These are phyloP conservation scores for Neoseiulus cucumeris DNA, from an alignment of 1,140 invertebrate species.

Conservation along the genomic window DNA sequence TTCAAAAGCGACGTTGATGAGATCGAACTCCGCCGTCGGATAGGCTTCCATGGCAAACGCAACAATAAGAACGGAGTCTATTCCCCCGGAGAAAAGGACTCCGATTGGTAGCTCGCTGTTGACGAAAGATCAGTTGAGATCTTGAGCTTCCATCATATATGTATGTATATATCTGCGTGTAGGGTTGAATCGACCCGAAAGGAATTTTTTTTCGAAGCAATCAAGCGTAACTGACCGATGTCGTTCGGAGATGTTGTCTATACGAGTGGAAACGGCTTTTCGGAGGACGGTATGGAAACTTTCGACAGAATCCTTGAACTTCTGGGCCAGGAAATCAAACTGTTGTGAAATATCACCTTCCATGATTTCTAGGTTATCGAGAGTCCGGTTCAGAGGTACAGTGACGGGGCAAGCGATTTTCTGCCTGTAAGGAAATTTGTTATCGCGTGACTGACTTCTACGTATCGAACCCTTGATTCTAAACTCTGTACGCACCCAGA, in stretches of 20 bases:
- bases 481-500: too few relatives aligned
- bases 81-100: constrained; percentile 79
- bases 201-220: too few relatives aligned
- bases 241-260: constrained; percentile 16
- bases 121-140: not conserved
- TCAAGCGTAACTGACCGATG: not conserved
- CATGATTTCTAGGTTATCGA: constrained; percentile 17
- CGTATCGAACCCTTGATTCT: too few relatives aligned
- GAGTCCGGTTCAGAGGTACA: not conserved
- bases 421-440: not conserved
- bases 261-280: constrained; percentile 10
- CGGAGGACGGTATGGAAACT: constrained; percentile 37
- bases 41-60: constrained; percentile 51
- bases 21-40: constrained; percentile 54
- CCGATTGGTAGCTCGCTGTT: constrained; percentile 40
- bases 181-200: too few relatives aligned
- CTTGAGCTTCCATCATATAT: not conserved
- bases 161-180: too few relatives aligned
- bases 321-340: constrained; percentile 41
- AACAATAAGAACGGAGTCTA: constrained; percentile 78
- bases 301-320: constrained; percentile 39
- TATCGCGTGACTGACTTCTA: too few relatives aligned
- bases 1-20: constrained; percentile 90
- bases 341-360: constrained; percentile 31
- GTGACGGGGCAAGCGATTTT: not conserved